Percentiles rank a stretch among this genome's conserved stretches.
These are phyloP conservation scores for Isurus oxyrinchus DNA, from an alignment of 2,113 vertebrate species.

Conservation along the genomic window DNA sequence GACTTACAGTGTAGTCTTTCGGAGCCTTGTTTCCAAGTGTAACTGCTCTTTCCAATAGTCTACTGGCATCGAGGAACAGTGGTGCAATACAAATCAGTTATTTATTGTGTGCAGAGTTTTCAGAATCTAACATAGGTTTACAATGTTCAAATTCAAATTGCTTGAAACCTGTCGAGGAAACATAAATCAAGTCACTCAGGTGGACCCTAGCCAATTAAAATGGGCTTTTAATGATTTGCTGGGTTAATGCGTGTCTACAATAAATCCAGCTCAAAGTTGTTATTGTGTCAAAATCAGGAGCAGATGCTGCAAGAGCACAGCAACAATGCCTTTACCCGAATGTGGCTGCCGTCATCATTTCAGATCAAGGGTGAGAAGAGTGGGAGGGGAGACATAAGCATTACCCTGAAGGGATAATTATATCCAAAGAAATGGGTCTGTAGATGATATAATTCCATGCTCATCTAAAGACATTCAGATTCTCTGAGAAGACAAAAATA, in stretches of 20 bases:
- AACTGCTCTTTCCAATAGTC: background rate
- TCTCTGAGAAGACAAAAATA: background rate
- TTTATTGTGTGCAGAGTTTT: background rate
- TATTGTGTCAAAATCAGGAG: background rate
- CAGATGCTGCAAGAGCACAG: background rate
- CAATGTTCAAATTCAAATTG: background rate
- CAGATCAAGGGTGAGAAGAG: background rate
- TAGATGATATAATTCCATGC: background rate
- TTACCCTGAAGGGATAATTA: background rate
- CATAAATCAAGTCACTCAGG: background rate
- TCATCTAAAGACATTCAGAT: background rate
- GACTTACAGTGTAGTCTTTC: background rate
- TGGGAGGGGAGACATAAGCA: background rate
- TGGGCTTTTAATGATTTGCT: background rate
- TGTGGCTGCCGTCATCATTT: background rate
- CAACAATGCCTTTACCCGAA: background rate
- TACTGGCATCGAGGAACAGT: background rate
- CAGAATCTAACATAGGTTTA: background rate
- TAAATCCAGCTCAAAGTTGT: background rate
- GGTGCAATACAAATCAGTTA: background rate
- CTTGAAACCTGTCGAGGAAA: background rate
- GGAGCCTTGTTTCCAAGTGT: background rate
- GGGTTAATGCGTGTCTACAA: background rate
- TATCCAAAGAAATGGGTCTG: background rate
- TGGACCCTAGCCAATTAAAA: background rate